Evolutionary conservation across 2,113 vertebrate genomes (phyloP).

Genomic region (western clawed frog (Xenopus tropicalis)): UCB_Xtro_10.0 CM004449.2:24414001-24414500

Average conservation of each 20-base stretch:
- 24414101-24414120: constrained; percentile 36
- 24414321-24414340: neutral
- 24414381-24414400: too few relatives aligned
- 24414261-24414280: neutral
- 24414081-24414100: constrained; percentile 31
- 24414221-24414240: neutral
- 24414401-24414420: too few relatives aligned
- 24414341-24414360: neutral
- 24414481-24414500: too few relatives aligned
- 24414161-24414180: constrained; percentile 8
- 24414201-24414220: constrained; percentile 15
- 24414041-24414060: constrained; percentile 25
- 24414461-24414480: too few relatives aligned
- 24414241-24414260: neutral
- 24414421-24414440: too few relatives aligned
- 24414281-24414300: constrained; percentile 1
- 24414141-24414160: constrained; percentile 31
- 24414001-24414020: constrained; percentile 35
- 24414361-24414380: too few relatives aligned
- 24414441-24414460: too few relatives aligned
- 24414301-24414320: neutral
- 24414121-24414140: constrained; percentile 27
- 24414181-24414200: constrained; percentile 11
- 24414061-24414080: constrained; percentile 35
- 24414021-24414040: constrained; percentile 37